Evolutionary conservation across 2,797 vertebrate species (phyloP), one percentile per base, ranked within the genome.

Genomic region (Sebastes oblongus): DNA sequence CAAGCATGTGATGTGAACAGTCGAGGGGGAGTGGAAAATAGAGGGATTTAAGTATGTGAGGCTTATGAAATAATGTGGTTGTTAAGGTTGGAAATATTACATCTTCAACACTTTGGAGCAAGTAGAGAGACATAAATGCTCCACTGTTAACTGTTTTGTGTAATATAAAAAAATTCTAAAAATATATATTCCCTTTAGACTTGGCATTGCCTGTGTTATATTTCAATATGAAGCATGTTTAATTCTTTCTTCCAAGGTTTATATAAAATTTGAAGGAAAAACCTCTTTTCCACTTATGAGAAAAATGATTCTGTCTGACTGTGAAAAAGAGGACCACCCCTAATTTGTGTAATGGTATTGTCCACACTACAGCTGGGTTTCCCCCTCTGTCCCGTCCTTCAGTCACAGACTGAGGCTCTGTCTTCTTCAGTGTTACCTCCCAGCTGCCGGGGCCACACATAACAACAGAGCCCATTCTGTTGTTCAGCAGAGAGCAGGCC

Each of bases 391-490:
- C 81, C 73, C 73, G 52, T 86, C 80, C 66, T 95, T 94, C 93
- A 90, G 92, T 94, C 94, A 94, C 89, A 97, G 95, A 97, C 96
- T 94, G 95, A 96, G 94, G 93, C 96, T 96, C 96, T 97, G 96
- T 97, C 96, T 96, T 97, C 96, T 96, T 96, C 92, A 93, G 95
- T 95, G 93, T 96, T 96, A 96, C 96, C 96, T 97, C 96, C 95
- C 96, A 97, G 97, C 97, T 97, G 96, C 96, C 94, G 92, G 93
- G 95, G 93, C 95, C 95, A 85, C 89, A 89, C 92, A 96, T 95
- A 95, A 98, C 96, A 97, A 98, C 97, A 97, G 95, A 96, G 96
- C 91, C 94, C 82, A 91, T 95, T 97, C 96, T 98, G 97, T 97
- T 97, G 96, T 97, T 96, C 96, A 90, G 94, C 95, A 96, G 96